These are phyloP conservation scores for Excalfactoria chinensis DNA, from an alignment of 2,113 vertebrate genomes.

Conservation along the genomic window DNA sequence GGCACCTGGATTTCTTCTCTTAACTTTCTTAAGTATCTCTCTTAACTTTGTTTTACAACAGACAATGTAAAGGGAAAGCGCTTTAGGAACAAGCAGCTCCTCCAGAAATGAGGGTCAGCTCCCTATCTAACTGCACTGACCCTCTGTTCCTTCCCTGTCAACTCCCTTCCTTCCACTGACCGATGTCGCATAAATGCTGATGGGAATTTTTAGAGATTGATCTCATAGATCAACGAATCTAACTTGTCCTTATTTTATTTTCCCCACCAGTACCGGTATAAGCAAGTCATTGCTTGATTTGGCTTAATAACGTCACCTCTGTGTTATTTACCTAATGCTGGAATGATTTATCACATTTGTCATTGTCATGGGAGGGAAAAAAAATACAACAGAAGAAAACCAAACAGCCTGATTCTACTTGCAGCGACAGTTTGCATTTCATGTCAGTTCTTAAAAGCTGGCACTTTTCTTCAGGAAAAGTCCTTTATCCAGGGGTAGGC, in stretches of 20 bases:
- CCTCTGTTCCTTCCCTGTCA: neutral
- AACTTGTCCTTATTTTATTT: neutral
- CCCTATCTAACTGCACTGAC: neutral
- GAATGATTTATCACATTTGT: neutral
- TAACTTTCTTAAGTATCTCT: neutral
- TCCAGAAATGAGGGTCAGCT: slow-evolving; percentile 10
- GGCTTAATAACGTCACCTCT: neutral
- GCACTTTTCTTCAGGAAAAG: neutral
- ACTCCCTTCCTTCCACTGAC: neutral
- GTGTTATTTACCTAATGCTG: slow-evolving; percentile 31
- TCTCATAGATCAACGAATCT: neutral
- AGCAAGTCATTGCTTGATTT: neutral
- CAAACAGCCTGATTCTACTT: neutral
- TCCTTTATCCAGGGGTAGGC: neutral
- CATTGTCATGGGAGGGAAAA: neutral
- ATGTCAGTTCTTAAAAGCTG: neutral
- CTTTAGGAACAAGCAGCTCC: neutral
- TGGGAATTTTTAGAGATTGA: neutral
- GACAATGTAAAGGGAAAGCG: neutral
- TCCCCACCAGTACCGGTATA: neutral
- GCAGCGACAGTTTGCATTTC: neutral
- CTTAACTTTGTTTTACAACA: neutral
- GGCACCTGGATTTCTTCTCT: neutral
- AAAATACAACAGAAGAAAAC: neutral
- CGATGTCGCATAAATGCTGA: neutral